These are phyloP conservation scores for Muntiacus muntjak DNA, from an alignment of 2,113 vertebrate species.

Conservation along the genomic window DNA sequence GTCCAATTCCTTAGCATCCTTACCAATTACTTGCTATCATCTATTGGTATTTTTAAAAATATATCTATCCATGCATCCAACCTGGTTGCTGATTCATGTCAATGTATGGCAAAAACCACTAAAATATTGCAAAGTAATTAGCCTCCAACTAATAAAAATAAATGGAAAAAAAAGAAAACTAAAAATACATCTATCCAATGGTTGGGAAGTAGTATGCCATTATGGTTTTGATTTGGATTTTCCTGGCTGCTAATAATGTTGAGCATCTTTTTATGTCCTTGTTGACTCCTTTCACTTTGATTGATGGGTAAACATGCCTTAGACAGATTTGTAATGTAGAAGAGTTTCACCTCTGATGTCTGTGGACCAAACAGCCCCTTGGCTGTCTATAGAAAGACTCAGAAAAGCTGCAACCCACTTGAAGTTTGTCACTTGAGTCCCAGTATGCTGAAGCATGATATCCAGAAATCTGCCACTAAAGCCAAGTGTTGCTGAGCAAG, in stretches of 20 bases:
- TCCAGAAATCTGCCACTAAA: background rate
- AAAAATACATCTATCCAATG: background rate
- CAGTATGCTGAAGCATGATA: background rate
- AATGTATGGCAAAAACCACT: no score
- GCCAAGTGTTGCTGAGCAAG: background rate
- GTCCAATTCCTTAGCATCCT: background rate
- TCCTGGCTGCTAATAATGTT: background rate
- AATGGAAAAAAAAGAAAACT: no score
- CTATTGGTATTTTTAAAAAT: background rate
- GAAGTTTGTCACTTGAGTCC: background rate
- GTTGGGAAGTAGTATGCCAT: background rate
- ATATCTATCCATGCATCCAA: background rate
- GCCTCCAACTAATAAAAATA: no score
- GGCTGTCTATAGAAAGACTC: background rate
- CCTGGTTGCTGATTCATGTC: no score
- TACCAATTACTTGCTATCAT: background rate
- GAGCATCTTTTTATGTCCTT: background rate
- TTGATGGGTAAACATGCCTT: background rate
- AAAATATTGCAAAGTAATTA: no score
- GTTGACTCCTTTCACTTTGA: background rate
- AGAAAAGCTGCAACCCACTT: background rate
- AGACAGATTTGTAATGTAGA: background rate
- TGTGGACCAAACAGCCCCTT: background rate
- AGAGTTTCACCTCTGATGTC: background rate
- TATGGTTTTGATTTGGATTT: slow-evolving; percentile 19